These are phyloP conservation scores for Tenualosa thibaudeaui DNA, from an alignment of 2,797 vertebrate genomes.

Conservation along the genomic window DNA sequence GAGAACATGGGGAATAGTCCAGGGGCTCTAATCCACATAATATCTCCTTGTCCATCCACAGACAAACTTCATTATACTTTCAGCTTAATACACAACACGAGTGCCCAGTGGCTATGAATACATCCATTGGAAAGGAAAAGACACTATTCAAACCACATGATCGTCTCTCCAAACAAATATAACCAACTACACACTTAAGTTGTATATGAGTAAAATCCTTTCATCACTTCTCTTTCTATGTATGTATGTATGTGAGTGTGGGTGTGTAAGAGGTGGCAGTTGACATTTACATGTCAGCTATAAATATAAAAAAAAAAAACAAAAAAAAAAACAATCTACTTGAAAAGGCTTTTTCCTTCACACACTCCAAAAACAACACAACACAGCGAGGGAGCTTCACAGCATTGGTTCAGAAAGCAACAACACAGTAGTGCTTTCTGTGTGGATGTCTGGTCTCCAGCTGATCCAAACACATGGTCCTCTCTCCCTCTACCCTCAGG, in stretches of 20 bases:
- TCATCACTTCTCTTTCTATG: not conserved
- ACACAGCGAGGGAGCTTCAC: not conserved
- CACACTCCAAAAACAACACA: conserved; percentile 1
- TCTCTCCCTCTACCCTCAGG: conserved; percentile 1
- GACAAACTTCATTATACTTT: conserved; percentile 7
- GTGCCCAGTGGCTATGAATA: not conserved
- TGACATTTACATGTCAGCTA: not conserved
- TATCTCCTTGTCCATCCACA: not conserved
- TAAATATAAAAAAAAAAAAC: not conserved
- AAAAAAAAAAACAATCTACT: not conserved
- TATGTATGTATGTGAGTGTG: not conserved
- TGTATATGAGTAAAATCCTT: not conserved
- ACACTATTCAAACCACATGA: conserved; percentile 2
- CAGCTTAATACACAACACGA: not conserved
- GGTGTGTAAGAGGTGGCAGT: not conserved
- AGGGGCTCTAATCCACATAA: not conserved
- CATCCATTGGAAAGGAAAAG: not conserved
- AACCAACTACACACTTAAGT: not conserved
- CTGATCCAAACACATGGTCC: not conserved
- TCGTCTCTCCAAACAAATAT: not conserved
- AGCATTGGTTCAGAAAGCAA: conserved; percentile 19
- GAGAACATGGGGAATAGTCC: not conserved
- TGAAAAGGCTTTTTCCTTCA: conserved; percentile 9
- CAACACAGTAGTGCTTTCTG: not conserved
- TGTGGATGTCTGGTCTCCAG: not conserved